A percentile compares a stretch with the other conserved stretches of the same genome.
phyloP scores from a whole-genome alignment of 2,888 invertebrate species.

The Drosophila infuscata region DNA sequence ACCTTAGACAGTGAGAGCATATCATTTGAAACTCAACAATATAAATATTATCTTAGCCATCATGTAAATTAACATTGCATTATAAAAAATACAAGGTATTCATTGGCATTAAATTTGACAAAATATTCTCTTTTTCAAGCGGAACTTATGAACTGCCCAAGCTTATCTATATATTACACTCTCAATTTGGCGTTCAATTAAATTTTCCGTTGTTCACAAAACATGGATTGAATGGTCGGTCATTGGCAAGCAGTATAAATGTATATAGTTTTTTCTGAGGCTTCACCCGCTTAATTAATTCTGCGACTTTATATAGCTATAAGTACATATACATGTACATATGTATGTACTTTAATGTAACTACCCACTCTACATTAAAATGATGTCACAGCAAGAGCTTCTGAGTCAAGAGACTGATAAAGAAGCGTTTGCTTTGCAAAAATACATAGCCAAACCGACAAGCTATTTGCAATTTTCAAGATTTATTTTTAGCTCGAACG shows the following conservation, averaged over 20 bases:
- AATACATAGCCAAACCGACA: conserved; percentile 28
- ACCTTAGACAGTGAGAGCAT: not conserved
- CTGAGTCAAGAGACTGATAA: conserved; percentile 23
- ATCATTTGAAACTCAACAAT: not conserved
- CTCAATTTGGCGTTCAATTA: conserved; percentile 44
- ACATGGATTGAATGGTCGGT: conserved; percentile 36
- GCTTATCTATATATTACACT: conserved; percentile 11
- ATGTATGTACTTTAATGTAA: conserved; percentile 52
- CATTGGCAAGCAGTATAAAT: conserved; percentile 33
- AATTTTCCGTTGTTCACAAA: conserved; percentile 32
- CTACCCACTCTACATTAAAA: conserved; percentile 33
- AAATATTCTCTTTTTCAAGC: not conserved
- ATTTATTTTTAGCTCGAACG: conserved; percentile 53
- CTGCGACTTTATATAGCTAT: conserved; percentile 16
- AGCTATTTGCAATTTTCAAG: conserved; percentile 40
- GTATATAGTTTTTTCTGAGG: conserved; percentile 13
- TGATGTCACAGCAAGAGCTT: conserved; percentile 31
- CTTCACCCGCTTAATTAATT: conserved; percentile 55
- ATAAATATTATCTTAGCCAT: not conserved
- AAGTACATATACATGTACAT: conserved; percentile 18
- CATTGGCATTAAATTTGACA: not conserved
- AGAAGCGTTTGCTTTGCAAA: conserved; percentile 27
- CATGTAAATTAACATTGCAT: not conserved
- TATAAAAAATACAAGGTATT: no score
- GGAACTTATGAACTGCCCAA: conserved; percentile 14